Evolutionary conservation across 2,113 vertebrate species (phyloP).

Genomic region (Columbina picui): DNA sequence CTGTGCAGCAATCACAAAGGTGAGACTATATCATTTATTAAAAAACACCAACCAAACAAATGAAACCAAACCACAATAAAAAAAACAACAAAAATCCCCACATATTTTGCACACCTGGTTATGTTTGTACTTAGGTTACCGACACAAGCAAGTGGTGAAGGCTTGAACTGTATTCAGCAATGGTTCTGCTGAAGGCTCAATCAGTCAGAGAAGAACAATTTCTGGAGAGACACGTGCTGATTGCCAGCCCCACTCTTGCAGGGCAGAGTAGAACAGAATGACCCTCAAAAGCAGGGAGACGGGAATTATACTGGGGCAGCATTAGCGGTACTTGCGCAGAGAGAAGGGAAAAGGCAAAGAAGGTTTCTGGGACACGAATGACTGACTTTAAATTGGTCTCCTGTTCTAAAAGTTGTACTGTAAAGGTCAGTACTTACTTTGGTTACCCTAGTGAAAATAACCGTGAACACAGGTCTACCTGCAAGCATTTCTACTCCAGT

Average conservation of each 20-base stretch:
- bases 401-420: not conserved
- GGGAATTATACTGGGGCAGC: accelerated
- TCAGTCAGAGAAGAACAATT: not conserved
- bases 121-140: not conserved
- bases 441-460: not conserved
- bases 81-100: too few species aligned
- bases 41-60: not conserved
- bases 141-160: not conserved
- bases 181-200: not conserved
- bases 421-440: not conserved
- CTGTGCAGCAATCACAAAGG: not conserved
- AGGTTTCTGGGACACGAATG: not conserved
- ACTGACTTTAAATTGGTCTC: not conserved
- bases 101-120: not conserved
- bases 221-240: not conserved
- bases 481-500: not conserved
- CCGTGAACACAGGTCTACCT: not conserved
- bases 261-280: accelerated
- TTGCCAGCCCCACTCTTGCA: not conserved
- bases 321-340: not conserved
- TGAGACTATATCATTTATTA: accelerated
- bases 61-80: too few species aligned
- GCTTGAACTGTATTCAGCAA: not conserved
- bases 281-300: accelerated
- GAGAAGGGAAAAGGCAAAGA: not conserved